Evolutionary conservation across 2,888 invertebrate species (phyloP).

Genomic region (Papilio demoleus): DNA sequence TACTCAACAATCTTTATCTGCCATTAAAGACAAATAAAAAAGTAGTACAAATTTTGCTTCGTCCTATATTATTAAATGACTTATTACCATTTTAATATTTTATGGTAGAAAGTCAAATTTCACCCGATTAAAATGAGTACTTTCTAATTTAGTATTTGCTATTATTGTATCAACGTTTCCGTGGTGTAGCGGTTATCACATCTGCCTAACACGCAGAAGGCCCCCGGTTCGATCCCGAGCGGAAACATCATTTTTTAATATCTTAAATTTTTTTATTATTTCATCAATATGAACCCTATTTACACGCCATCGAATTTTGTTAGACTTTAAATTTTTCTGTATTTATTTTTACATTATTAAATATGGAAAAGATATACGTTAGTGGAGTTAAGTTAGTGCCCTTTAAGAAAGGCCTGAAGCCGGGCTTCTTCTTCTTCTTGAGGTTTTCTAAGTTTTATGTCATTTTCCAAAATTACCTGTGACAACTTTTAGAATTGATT

Average conservation of each 20-base stretch:
- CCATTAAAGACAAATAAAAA: no score
- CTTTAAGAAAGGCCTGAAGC: no score
- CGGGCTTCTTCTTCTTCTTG: not conserved
- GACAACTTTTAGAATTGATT: not conserved
- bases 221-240: slow-evolving; percentile 95
- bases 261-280: not conserved
- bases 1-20: no score
- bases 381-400: no score
- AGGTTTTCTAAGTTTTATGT: no score
- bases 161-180: slow-evolving; percentile 50
- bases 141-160: not conserved
- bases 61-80: no score
- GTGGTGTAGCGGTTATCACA: slow-evolving; percentile 94
- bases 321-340: no score
- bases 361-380: no score
- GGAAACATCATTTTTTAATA: slow-evolving; percentile 84
- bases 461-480: not conserved
- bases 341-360: no score
- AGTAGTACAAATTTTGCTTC: no score
- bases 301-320: not conserved
- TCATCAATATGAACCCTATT: not conserved
- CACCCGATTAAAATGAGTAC: not conserved
- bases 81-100: not conserved
- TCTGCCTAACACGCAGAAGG: slow-evolving; percentile 96
- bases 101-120: no score